Evolutionary conservation across 2,888 invertebrate species (phyloP).

Genomic region (Lumbricus terrestris): DNA sequence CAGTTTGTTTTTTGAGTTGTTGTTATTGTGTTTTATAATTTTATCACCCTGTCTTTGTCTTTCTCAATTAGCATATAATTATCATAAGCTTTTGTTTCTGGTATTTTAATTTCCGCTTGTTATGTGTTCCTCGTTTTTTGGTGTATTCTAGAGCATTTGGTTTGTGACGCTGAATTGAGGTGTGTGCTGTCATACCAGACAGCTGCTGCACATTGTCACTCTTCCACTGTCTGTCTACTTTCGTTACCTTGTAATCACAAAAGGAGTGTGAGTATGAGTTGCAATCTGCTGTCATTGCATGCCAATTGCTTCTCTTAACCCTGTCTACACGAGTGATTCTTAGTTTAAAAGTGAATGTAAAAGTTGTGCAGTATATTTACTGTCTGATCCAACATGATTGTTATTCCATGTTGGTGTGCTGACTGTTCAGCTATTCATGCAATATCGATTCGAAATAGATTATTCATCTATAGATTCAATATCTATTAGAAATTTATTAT

Average conservation of each 20-base stretch:
- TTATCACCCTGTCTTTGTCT: neutral
- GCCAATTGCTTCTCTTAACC: neutral
- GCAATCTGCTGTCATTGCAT: neutral
- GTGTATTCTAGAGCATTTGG: constrained; percentile 13
- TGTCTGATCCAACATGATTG: neutral
- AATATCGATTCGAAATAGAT: neutral
- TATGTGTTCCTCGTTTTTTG: neutral
- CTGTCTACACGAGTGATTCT: neutral
- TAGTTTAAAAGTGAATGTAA: neutral
- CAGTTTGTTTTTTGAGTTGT: neutral
- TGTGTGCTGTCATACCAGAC: neutral
- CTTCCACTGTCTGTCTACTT: constrained; percentile 4
- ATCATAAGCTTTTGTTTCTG: neutral
- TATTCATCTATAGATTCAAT: too few species aligned
- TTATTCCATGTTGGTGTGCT: neutral
- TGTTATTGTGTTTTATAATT: neutral
- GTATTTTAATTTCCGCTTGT: neutral
- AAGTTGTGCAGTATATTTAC: neutral
- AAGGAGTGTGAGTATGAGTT: constrained; percentile 3
- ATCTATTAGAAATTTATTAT: too few species aligned
- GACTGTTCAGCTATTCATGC: neutral
- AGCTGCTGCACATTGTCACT: neutral
- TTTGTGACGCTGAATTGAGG: neutral
- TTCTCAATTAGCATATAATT: neutral
- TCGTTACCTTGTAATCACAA: neutral